Evolutionary conservation across 2,888 invertebrate genomes (phyloP), one percentile per base, ranked within the genome.

Genomic region (Polyploca ridens): DNA sequence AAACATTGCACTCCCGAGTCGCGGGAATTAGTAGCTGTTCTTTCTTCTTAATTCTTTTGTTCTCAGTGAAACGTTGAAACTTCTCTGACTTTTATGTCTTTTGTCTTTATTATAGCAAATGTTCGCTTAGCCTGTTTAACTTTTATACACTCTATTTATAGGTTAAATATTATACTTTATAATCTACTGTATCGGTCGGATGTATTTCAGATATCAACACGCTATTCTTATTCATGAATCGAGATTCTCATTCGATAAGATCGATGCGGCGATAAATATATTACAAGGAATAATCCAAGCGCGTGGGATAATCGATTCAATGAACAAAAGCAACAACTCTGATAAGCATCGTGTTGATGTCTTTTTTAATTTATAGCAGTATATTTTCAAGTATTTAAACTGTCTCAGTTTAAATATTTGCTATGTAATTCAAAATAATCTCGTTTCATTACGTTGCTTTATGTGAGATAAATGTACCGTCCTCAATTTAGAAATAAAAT

Each of bases 271-370:
- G 81, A 86, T 86, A 86, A 83, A 82, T 80, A 72, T 73, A 78
- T 78, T 79, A 81, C 82, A 82, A 81, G 83, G 41, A 83, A 85
- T 84, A 84, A 85, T 83, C 74, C 73, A 73, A 77, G 74, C 78
- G 86, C 85, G 86, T 89, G 86, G 88, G 87, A 85, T 89, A 87
- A 90, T 86, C 81, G 83, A 87, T 86, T 86, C 85, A 85, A 84
- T 84, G 82, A 84, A 89, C 86, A 87, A 87, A 87, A 85, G 82
- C 80, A 79, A 78, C 78, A 78, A 73, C 75, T 76, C 69, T 75
- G 86, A 86, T 88, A 82, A 82, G 70, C 74, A 84, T 85, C 84
- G 73, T 77, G 77, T 82, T 84, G 84, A 83, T 79, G 80, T 83
- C 82, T 83, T 69, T 74, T 75, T 76, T 71, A 73, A 73, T 71